Base-by-base conservation (phyloP, 2,888 invertebrate genomes). In the Synergus japonicus region DNA sequence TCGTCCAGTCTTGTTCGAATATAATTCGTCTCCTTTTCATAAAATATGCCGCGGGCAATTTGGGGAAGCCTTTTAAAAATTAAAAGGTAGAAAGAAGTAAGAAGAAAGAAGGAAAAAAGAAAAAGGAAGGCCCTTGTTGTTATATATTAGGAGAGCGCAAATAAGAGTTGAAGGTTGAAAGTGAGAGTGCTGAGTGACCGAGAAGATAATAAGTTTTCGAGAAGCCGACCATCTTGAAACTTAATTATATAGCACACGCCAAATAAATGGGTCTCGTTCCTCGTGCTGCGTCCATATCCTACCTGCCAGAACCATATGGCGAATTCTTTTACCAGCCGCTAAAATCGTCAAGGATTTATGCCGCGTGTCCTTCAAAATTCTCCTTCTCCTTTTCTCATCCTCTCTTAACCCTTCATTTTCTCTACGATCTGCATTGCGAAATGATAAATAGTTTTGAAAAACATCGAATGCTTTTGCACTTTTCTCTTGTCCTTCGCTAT, bases 191-290 rank as follows among this genome's bases (percentile, higher is more conserved):
- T 69, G 49, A 69, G 22, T 67, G 46, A 67, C 12, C 22, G 46
- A 67, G 67, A 22, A 2, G 22, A 29, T 67, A 46, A 67, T 67
- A 67, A 67, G 67, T 29, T 67, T 22, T 46, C 76, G 46, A 12
- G 29, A 63, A 64, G 65, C 64, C 46, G 65, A 64, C 77, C 81
- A 76, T 78, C 78, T 77, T 8, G 22, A 67, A 86, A 87, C 88
- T 88, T 91, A 91, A 91, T 91, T 90, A 91, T 89, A 91, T 89
- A 88, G 90, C 90, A 87, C 88, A 88, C 89, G 90, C 89, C 89
- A 90, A 90, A 90, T 89, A 88, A 89, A 90, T 89, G 89, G 88
- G 86, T 85, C 85, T 84, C 83, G 44, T 69, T 46, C 46, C 49
- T 69, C 67, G 67, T 69, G 67, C 49, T 49, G 67, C 2, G 22